These are phyloP conservation scores for Malthinus flaveolus DNA, from an alignment of 2,888 invertebrate genomes.

Conservation along the genomic window DNA sequence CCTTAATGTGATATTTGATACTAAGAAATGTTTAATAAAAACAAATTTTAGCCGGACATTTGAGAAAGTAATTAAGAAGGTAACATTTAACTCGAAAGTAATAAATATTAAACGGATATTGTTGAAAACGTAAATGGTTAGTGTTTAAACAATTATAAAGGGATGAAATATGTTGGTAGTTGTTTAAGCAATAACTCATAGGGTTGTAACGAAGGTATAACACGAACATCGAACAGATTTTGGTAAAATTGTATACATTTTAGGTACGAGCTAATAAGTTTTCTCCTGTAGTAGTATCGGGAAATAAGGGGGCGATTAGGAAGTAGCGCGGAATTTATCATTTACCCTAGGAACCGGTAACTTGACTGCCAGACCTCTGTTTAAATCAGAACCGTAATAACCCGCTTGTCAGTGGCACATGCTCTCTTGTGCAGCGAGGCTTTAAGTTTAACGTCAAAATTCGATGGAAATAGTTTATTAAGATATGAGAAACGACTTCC, in stretches of 20 bases:
- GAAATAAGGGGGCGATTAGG: constrained; percentile 29
- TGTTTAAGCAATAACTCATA: constrained; percentile 5
- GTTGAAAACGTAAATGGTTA: not conserved
- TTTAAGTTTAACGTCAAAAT: constrained; percentile 40
- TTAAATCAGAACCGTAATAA: constrained; percentile 49
- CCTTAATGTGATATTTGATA: not conserved
- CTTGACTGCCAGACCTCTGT: constrained; percentile 41
- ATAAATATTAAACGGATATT: not conserved
- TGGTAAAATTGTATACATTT: constrained; percentile 6
- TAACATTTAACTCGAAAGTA: too few species aligned
- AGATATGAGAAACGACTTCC: constrained; percentile 27
- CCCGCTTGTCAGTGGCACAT: constrained; percentile 47
- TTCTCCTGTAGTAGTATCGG: constrained; percentile 14
- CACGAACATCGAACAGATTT: not conserved
- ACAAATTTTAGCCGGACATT: not conserved
- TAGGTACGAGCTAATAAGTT: constrained; percentile 12
- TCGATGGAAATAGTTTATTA: constrained; percentile 31
- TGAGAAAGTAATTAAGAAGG: not conserved
- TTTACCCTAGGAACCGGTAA: constrained; percentile 41
- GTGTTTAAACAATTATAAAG: constrained; percentile 2
- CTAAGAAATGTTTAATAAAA: too few species aligned
- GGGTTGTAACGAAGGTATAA: not conserved
- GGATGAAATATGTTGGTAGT: constrained; percentile 1
- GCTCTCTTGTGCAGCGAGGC: constrained; percentile 40
- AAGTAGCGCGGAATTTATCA: constrained; percentile 40